Conservation (phyloP, 2,888 invertebrate genomes). For the Callosobruchus maculatus region DNA sequence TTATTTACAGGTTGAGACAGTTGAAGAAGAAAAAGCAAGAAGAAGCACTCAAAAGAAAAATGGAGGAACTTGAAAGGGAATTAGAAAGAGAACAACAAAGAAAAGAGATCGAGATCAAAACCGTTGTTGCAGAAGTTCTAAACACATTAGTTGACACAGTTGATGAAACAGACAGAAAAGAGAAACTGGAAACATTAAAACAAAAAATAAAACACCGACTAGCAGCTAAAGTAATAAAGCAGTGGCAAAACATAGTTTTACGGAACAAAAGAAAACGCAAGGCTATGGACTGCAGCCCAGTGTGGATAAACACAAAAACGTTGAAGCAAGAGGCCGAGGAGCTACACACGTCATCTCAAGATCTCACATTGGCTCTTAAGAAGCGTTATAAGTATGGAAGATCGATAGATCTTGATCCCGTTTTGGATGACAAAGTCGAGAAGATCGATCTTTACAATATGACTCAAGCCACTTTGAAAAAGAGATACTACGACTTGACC, state of each 20-base stretch:
- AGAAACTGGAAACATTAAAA: conserved; percentile 45
- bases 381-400: conserved; percentile 52
- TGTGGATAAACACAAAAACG: conserved; percentile 52
- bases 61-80: conserved; percentile 22
- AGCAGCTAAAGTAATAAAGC: conserved; percentile 45
- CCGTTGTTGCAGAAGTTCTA: conserved; percentile 39
- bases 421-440: conserved; percentile 20
- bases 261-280: conserved; percentile 50
- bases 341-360: conserved; percentile 49
- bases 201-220: conserved; percentile 39
- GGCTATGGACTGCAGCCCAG: conserved; percentile 54
- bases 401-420: conserved; percentile 29
- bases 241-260: conserved; percentile 49
- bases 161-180: conserved; percentile 38
- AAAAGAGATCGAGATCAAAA: conserved; percentile 29
- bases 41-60: conserved; percentile 1
- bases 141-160: conserved; percentile 41
- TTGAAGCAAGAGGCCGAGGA: conserved; percentile 47
- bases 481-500: conserved; percentile 29
- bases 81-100: conserved; percentile 23
- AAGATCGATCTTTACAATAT: conserved; percentile 34
- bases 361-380: conserved; percentile 48
- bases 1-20: neutral
- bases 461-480: conserved; percentile 31
- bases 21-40: conserved; percentile 7